Evolutionary conservation across 2,797 vertebrate species (phyloP), one percentile per base, ranked within the genome.

Genomic region (Morus bassanus): DNA sequence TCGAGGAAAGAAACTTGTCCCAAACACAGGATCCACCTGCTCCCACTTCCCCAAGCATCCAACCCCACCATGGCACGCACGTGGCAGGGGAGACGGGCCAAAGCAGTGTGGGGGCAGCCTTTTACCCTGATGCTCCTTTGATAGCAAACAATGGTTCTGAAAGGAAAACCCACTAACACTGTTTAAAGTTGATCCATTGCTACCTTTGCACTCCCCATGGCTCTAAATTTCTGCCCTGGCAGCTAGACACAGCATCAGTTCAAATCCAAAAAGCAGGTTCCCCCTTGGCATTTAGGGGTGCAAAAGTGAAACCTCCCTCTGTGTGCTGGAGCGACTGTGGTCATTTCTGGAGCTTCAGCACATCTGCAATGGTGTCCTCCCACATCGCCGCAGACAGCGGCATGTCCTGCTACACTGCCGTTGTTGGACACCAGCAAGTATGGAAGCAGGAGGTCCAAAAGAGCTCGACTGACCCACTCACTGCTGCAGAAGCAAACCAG

Each of bases 361-460:
- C 45, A 21, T 50, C 43, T 45, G 64, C 74, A 89, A 0, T 2
- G 7, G 13, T 8, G 37, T 33, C 33, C 18, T 87, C 25, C 31
- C 59, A 27, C 25, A 18, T 1, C 1, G 3, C 37, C 6, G 12
- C 56, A 83, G n/a, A 43, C 19, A 64, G 45, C 1, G 2, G n/a
- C 57, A 28, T 5, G 39, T 84, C 64, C 37, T 35, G 53, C 35
- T 46, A 46, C 0, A 1, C 37, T 65, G 31, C 60, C 19, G 9
- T 18, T 9, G 1, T 2, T 65, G 61, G 31, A 56, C 27, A 60
- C 6, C 51, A 70, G 60, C 1, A 17, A n/a, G 24, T 6, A 0
- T 0, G 30, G 48, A 77, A 95, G 74, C 48, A 80, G 31, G 13
- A 91, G 45, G n/a, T 74, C 35, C 54, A 33, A 30, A 46, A 88